Percentiles rank a stretch among this genome's conserved stretches.
phyloP scores from a whole-genome alignment of 1,140 invertebrate genomes.

The Bombus breviceps region DNA sequence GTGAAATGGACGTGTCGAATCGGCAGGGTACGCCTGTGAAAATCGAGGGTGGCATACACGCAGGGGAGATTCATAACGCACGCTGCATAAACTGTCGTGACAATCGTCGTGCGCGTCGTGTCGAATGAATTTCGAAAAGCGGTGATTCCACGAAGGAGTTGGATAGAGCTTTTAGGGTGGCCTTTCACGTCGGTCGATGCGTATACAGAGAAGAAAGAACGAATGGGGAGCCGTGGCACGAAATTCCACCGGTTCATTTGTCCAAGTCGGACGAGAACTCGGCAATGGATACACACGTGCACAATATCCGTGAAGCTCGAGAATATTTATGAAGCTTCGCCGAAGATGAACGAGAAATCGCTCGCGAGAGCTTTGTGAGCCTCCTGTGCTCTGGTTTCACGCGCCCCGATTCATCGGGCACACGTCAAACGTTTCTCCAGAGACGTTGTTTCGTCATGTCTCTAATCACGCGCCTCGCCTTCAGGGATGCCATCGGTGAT shows the following conservation, averaged over 20 bases:
- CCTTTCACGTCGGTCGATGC: slow-evolving; percentile 8
- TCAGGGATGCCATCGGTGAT: neutral
- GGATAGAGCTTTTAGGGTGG: neutral
- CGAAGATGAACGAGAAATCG: slow-evolving; percentile 47
- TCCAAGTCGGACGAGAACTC: slow-evolving; percentile 40
- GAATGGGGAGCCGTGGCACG: neutral
- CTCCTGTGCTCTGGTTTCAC: slow-evolving; percentile 1
- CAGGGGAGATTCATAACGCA: neutral
- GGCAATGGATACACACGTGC: slow-evolving; percentile 42
- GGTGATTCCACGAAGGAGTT: neutral
- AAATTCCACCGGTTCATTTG: slow-evolving; percentile 43
- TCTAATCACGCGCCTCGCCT: slow-evolving; percentile 23
- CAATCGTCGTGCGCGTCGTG: neutral
- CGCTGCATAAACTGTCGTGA: neutral
- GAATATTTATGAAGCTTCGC: slow-evolving; percentile 52
- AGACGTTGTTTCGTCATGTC: slow-evolving; percentile 40
- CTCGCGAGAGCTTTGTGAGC: slow-evolving; percentile 27
- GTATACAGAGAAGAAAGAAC: neutral
- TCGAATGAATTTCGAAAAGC: slow-evolving; percentile 31
- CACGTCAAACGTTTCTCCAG: slow-evolving; percentile 33
- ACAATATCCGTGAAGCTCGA: slow-evolving; percentile 19
- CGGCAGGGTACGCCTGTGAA: neutral
- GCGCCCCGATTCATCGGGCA: slow-evolving; percentile 26
- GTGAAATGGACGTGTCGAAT: neutral
- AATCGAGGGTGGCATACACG: too few relatives aligned